Percentiles rank a stretch among this genome's conserved stretches.
Conservation (phyloP, 1,140 invertebrate genomes). For the Epicauta chinensis region DNA sequence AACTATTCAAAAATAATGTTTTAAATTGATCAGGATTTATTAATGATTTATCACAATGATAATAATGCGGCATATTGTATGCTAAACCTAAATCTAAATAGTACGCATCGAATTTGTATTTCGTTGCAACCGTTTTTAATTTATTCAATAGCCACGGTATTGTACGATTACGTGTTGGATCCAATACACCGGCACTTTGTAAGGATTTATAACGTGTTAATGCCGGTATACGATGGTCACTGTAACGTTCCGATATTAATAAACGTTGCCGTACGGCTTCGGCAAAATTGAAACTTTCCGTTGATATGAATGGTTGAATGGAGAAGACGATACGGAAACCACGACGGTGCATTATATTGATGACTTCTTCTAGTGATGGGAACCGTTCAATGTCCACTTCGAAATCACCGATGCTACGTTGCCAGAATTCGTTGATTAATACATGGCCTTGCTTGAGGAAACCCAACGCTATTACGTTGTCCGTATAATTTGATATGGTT, state of each 20-base stretch:
- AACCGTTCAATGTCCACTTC: constrained; percentile 65
- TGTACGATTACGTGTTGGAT: constrained; percentile 75
- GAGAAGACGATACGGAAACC: constrained; percentile 81
- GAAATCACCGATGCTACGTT: constrained; percentile 72
- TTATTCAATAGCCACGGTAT: constrained; percentile 74
- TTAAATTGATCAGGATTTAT: constrained; percentile 79
- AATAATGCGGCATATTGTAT: constrained; percentile 80
- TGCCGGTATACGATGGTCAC: constrained; percentile 66
- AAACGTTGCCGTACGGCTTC: constrained; percentile 65
- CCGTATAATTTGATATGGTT: constrained; percentile 73
- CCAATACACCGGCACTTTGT: constrained; percentile 71
- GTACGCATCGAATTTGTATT: constrained; percentile 81
- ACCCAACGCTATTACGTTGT: constrained; percentile 64
- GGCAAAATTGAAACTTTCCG: constrained; percentile 72
- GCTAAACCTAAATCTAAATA: constrained; percentile 86
- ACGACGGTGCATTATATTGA: constrained; percentile 72
- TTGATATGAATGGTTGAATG: constrained; percentile 80
- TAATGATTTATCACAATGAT: constrained; percentile 63
- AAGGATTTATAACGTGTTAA: constrained; percentile 69
- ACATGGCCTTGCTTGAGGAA: constrained; percentile 75
- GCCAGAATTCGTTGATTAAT: constrained; percentile 78
- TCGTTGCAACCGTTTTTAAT: constrained; percentile 60
- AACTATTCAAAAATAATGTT: constrained; percentile 59
- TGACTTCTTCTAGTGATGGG: constrained; percentile 66
- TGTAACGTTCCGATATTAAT: constrained; percentile 64